phyloP scores from a whole-genome alignment of 2,797 vertebrate genomes.

The Argya squamiceps region DNA sequence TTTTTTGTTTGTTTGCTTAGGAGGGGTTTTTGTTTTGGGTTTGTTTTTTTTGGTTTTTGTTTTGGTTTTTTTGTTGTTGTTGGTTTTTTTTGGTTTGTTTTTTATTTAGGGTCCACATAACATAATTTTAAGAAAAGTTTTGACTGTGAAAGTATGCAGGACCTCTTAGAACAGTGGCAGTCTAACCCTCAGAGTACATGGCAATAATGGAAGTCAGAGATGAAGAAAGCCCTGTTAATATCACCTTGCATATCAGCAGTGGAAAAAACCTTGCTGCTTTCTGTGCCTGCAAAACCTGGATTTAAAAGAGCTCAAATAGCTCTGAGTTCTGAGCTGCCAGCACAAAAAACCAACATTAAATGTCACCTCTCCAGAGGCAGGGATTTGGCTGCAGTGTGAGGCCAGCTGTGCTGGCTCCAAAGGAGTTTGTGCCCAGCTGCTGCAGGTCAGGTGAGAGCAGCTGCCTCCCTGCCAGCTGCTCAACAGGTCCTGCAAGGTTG shows the following conservation, averaged over 20 bases:
- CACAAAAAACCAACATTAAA: background rate
- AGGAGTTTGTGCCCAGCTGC: background rate
- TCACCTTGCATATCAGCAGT: background rate
- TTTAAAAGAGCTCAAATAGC: background rate
- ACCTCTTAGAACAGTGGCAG: background rate
- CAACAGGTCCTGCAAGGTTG: background rate
- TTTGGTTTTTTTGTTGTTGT: background rate
- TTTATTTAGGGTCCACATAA: background rate
- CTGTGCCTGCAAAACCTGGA: background rate
- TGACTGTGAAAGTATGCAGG: background rate
- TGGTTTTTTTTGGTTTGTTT: rapidly evolving
- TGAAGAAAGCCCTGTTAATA: background rate
- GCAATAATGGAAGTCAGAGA: background rate
- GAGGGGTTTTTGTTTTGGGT: too few species aligned
- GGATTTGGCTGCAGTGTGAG: background rate
- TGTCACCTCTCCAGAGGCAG: background rate
- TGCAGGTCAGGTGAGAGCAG: background rate
- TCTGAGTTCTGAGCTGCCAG: background rate
- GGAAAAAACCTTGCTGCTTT: background rate
- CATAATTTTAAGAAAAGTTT: background rate
- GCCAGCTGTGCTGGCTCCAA: conserved; percentile 11
- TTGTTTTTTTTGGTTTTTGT: rapidly evolving
- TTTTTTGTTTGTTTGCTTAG: too few species aligned
- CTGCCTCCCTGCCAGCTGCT: background rate
- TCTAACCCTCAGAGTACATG: background rate